Conservation (phyloP, 2,797 vertebrate genomes). For the Sebastolobus alascanus region DNA sequence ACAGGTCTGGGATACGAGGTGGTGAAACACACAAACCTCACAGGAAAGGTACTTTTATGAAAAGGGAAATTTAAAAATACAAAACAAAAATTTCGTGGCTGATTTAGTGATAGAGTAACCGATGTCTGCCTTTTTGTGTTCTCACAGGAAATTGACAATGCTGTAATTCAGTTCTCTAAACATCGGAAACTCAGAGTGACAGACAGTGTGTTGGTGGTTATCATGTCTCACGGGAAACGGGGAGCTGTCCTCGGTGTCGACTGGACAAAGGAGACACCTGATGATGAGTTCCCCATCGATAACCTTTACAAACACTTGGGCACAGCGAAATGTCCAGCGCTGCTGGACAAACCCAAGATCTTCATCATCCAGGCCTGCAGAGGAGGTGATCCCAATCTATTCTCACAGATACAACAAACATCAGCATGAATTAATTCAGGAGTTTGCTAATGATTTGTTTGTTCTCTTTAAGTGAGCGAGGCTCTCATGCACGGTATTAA, state of each 20-base stretch:
- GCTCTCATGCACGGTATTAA: not conserved
- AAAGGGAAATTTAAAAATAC: not conserved
- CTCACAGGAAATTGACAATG: slow-evolving; percentile 78
- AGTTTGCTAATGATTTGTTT: not conserved
- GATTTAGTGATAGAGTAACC: not conserved
- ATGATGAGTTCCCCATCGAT: slow-evolving; percentile 74
- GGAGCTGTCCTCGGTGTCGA: slow-evolving; percentile 79
- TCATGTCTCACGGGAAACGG: slow-evolving; percentile 90
- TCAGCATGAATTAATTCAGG: accelerated
- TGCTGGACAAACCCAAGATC: slow-evolving; percentile 89
- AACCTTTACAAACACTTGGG: slow-evolving; percentile 83
- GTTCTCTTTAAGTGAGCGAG: not conserved
- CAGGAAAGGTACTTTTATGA: slow-evolving; percentile 75
- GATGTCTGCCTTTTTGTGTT: not conserved
- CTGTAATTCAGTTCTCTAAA: slow-evolving; percentile 79
- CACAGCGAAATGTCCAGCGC: slow-evolving; percentile 73
- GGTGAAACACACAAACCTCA: slow-evolving; percentile 76
- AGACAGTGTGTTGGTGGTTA: slow-evolving; percentile 90
- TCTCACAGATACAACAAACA: not conserved
- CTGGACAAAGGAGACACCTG: accelerated
- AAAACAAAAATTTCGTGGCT: not conserved
- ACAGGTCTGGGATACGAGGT: slow-evolving; percentile 82
- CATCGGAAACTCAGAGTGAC: slow-evolving; percentile 79
- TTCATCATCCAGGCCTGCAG: slow-evolving; percentile 92
- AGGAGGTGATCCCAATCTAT: slow-evolving; percentile 79